phyloP scores from a whole-genome alignment of 2,797 vertebrate species.

The Linurgus olivaceus region DNA sequence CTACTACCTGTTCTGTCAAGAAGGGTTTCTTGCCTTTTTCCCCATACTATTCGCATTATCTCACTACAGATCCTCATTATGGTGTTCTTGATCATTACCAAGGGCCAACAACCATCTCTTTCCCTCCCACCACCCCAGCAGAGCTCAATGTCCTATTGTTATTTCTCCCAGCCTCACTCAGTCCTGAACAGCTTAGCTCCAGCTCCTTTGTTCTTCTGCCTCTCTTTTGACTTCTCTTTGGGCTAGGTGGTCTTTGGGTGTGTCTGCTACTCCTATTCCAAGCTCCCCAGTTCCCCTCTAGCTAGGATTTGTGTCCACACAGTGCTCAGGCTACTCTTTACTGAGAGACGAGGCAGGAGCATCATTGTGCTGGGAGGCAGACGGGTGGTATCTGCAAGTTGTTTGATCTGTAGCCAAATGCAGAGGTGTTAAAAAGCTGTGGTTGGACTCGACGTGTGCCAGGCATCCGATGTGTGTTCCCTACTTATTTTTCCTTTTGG shows the following conservation, averaged over 20 bases:
- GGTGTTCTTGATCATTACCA: not conserved
- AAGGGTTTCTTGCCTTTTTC: not conserved
- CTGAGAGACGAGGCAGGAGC: not conserved
- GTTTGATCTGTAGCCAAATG: constrained; percentile 12
- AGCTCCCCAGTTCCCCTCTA: not conserved
- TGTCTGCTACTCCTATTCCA: not conserved
- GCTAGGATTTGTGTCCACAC: not conserved
- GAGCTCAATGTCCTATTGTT: not conserved
- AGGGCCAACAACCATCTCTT: not conserved
- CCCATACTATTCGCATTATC: not conserved
- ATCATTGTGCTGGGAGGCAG: not conserved
- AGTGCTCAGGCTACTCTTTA: not conserved
- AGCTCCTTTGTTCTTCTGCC: not conserved
- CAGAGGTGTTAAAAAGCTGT: constrained; percentile 8
- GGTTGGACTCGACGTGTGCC: not conserved
- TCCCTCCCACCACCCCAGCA: not conserved
- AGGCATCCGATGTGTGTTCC: not conserved
- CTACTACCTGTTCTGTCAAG: not conserved
- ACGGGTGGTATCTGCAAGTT: not conserved
- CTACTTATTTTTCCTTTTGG: not conserved
- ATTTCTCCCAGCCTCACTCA: not conserved
- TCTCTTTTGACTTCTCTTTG: not conserved
- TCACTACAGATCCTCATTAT: not conserved
- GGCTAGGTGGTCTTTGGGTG: not conserved
- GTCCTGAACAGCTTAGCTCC: not conserved